These are phyloP conservation scores for Dysmachus trigonus DNA, from an alignment of 2,888 invertebrate genomes.

Conservation along the genomic window DNA sequence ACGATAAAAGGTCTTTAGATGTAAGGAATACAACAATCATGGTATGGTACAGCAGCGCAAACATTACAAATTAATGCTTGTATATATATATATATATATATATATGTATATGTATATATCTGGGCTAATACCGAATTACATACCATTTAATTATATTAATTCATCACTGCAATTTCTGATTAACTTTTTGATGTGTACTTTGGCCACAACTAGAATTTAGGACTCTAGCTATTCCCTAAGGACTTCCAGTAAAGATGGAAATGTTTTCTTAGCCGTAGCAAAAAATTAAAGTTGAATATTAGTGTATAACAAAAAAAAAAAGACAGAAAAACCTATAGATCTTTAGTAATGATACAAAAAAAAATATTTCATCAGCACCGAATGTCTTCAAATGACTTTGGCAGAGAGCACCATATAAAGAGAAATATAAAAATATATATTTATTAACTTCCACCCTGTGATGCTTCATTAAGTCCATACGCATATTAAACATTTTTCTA, in stretches of 20 bases:
- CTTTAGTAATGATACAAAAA: not conserved
- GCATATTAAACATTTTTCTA: not conserved
- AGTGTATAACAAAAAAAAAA: too few relatives aligned
- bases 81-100: not conserved
- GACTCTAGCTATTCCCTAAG: not conserved
- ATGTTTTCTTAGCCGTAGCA: too few relatives aligned
- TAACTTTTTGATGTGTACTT: not conserved
- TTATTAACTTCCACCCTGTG: not conserved
- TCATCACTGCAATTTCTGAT: not conserved
- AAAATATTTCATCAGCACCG: not conserved
- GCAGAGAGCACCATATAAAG: too few relatives aligned
- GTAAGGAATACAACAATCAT: not conserved
- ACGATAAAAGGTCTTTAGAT: not conserved
- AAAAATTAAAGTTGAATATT: not conserved
- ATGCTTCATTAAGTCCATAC: not conserved
- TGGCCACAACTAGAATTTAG: not conserved
- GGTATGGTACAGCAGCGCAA: not conserved
- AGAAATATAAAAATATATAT: too few relatives aligned
- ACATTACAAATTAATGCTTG: too few relatives aligned
- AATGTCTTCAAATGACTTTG: not conserved
- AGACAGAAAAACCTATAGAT: not conserved
- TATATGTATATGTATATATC: not conserved
- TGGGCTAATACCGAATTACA: not conserved
- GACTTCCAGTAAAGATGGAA: too few relatives aligned
- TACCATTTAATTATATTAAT: not conserved